A percentile compares a stretch with the other conserved stretches of the same genome.
phyloP scores from a whole-genome alignment of 53 echinoderm and acorn worm species.

The Stichopus horrens region DNA sequence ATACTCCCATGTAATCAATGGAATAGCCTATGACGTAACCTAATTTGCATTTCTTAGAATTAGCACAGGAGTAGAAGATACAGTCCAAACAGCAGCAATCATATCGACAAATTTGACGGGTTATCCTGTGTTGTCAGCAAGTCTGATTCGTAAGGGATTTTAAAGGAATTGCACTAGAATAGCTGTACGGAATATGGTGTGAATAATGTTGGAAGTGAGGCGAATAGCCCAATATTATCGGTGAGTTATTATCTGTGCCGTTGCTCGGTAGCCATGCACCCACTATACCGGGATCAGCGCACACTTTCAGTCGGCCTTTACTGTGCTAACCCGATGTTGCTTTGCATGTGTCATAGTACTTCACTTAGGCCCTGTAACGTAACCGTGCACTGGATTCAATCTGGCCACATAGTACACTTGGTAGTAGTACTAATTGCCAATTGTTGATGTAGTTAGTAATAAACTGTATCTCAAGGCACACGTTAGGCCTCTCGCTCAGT shows the following conservation, averaged over 20 bases:
- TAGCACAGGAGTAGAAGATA: not conserved
- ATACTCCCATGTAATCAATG: not conserved
- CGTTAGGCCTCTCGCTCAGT: no score
- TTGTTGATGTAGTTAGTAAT: no score
- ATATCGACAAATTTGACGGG: not conserved
- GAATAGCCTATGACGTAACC: not conserved
- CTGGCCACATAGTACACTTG: no score
- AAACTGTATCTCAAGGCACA: no score
- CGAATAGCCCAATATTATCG: not conserved
- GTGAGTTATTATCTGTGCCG: not conserved
- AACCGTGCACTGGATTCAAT: no score
- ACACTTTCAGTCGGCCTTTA: not conserved
- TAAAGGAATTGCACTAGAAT: not conserved
- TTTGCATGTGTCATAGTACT: no score
- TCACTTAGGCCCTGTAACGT: no score
- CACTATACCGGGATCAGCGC: not conserved
- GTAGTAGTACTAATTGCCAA: no score
- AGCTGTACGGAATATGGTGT: not conserved
- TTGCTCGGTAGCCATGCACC: not conserved
- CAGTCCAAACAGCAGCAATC: not conserved
- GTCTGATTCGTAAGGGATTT: not conserved
- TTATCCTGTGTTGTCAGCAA: not conserved
- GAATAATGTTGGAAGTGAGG: not conserved
- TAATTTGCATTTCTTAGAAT: constrained; percentile 44
- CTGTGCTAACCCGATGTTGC: no score